Base-by-base conservation (phyloP, 2,888 invertebrate genomes). In the Dryococelus australis region DNA sequence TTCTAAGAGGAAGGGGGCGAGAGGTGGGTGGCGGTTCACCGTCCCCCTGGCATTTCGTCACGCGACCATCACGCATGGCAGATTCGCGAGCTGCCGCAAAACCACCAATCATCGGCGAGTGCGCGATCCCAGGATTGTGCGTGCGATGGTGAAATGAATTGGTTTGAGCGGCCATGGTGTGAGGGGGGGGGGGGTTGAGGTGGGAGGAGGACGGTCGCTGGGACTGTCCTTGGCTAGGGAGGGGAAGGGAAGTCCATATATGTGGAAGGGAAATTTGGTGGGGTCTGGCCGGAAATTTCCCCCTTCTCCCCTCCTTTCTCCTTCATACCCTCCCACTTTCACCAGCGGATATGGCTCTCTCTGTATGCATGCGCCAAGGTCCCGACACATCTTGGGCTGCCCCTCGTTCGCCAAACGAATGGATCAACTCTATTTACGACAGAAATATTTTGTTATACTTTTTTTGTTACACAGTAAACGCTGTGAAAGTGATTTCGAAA, bases 191-290 rank as follows among this genome's bases (percentile, higher is more conserved):
- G 65, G 65, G 65, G 65, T 2, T 10, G 8, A 20, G 65, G 65
- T 8, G 65, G 65, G 65, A n/a, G 65, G 65, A 51, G 51, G 65
- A n/a, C 65, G n/a, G 1, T 0, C 65, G n/a, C 65, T 20, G 20
- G n/a, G 20, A 24, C 65, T 65, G 10, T 24, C 65, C 65, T 3
- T 65, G 51, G 65, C 65, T 8, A 10, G 16, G 24, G 51, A 20
- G 20, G 24, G 65, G 8, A 65, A 8, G n/a, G 65, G 65, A 65
- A 24, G 24, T 65, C 65, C 65, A 20, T n/a, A 65, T 20, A 20
- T 65, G 65, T 65, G 65, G 65, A 65, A 65, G 65, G 65, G 65
- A 65, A 65, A 65, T 65, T 65, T 65, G 65, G 65, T 65, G 65
- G 65, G 65, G 24, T 65, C n/a, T n/a, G 65, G 65, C 65, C 65